Evolutionary conservation across 2,797 vertebrate species (phyloP).

Genomic region (Melanitta fusca): DNA sequence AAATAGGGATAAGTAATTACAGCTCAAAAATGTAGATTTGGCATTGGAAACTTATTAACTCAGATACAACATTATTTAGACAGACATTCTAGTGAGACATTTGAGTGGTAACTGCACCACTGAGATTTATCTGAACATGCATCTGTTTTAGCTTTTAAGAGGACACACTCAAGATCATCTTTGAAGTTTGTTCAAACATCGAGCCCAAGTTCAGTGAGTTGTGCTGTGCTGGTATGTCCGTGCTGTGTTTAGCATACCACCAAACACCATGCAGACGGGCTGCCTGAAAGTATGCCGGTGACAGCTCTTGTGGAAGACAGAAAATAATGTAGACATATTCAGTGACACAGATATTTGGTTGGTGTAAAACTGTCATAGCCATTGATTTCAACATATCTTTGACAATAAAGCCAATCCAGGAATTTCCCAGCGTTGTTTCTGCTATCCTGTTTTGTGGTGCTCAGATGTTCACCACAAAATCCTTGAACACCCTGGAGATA

Average conservation of each 20-base stretch:
- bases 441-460: neutral
- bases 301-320: neutral
- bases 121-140: neutral
- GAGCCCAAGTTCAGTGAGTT: neutral
- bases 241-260: neutral
- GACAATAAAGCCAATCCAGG: neutral
- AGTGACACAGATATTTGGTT: conserved; percentile 28
- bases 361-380: conserved; percentile 15
- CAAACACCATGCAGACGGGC: neutral
- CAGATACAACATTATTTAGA: neutral
- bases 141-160: neutral
- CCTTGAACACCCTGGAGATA: conserved; percentile 25
- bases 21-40: neutral
- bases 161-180: neutral
- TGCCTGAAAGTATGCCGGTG: neutral
- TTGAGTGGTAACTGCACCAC: neutral
- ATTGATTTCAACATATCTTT: conserved; percentile 32
- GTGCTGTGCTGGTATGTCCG: neutral
- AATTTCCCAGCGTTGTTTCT: conserved; percentile 2
- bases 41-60: neutral
- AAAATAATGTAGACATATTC: conserved; percentile 33
- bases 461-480: neutral
- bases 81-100: neutral
- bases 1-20: neutral
- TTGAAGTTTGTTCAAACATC: neutral